Evolutionary conservation across 2,888 invertebrate genomes (phyloP).

Genomic region (Plagiodera versicolora): DNA sequence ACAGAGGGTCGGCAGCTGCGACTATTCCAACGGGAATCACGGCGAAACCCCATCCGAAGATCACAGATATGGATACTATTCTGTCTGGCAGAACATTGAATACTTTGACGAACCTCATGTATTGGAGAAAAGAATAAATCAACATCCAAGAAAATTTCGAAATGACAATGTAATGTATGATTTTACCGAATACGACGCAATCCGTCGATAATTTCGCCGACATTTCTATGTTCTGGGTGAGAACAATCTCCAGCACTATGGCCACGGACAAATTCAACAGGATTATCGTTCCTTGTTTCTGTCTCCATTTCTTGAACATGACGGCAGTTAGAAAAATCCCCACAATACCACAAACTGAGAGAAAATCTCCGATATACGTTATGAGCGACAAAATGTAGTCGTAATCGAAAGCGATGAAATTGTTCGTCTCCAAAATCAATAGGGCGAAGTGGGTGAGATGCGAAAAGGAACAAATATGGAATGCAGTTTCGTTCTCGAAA

Average conservation of each 20-base stretch:
- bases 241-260: slow-evolving; percentile 54
- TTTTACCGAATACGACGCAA: slow-evolving; percentile 63
- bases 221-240: slow-evolving; percentile 44
- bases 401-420: slow-evolving; percentile 41
- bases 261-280: slow-evolving; percentile 62
- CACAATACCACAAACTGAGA: slow-evolving; percentile 59
- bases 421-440: slow-evolving; percentile 49
- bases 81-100: slow-evolving; percentile 63
- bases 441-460: slow-evolving; percentile 66
- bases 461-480: slow-evolving; percentile 59
- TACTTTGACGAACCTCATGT: slow-evolving; percentile 67
- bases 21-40: slow-evolving; percentile 59
- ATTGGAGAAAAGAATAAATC: slow-evolving; percentile 69
- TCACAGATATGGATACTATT: slow-evolving; percentile 63
- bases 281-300: slow-evolving; percentile 64
- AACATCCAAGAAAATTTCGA: slow-evolving; percentile 75
- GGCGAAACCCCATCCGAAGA: slow-evolving; percentile 67
- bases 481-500: slow-evolving; percentile 45
- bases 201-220: slow-evolving; percentile 15
- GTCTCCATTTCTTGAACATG: slow-evolving; percentile 63
- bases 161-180: slow-evolving; percentile 67
- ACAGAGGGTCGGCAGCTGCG: slow-evolving; percentile 54
- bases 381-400: slow-evolving; percentile 56
- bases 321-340: slow-evolving; percentile 60
- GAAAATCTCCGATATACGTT: slow-evolving; percentile 57